These are phyloP conservation scores for Alfaro cultratus DNA, from an alignment of 2,797 vertebrate species.

Conservation along the genomic window DNA sequence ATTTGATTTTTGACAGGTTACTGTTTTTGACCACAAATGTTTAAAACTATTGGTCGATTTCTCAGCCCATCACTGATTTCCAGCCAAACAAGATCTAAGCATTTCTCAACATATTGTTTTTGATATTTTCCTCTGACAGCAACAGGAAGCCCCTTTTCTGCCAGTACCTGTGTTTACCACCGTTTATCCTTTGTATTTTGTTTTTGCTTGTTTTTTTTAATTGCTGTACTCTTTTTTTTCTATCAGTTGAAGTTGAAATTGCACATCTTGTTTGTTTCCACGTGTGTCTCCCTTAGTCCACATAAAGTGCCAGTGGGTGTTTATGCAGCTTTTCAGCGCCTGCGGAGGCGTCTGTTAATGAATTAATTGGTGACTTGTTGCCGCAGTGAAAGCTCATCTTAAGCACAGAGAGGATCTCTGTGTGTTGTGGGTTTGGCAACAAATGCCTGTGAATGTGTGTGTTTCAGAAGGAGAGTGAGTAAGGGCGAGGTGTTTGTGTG, in stretches of 20 bases:
- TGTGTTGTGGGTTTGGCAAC: slow-evolving; percentile 62
- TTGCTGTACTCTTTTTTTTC: slow-evolving; percentile 25
- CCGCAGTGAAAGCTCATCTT: slow-evolving; percentile 62
- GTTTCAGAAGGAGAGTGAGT: slow-evolving; percentile 3
- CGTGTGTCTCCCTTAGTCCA: slow-evolving; percentile 18
- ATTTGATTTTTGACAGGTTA: neutral
- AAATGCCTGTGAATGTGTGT: slow-evolving; percentile 5
- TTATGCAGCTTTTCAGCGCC: slow-evolving; percentile 57
- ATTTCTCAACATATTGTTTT: neutral
- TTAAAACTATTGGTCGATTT: neutral
- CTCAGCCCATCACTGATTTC: neutral
- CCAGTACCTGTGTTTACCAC: slow-evolving; percentile 41
- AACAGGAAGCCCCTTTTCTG: slow-evolving; percentile 22
- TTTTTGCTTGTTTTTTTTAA: slow-evolving; percentile 14
- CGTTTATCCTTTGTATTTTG: slow-evolving; percentile 5
- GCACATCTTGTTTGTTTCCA: slow-evolving; percentile 19
- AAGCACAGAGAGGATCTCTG: slow-evolving; percentile 51
- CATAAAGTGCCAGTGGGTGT: slow-evolving; percentile 45
- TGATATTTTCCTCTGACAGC: slow-evolving; percentile 30
- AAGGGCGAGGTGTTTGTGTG: slow-evolving; percentile 42
- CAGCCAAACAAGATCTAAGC: neutral
- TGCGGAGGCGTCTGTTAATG: slow-evolving; percentile 65
- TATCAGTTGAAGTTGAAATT: slow-evolving; percentile 14
- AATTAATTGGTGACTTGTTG: slow-evolving; percentile 73
- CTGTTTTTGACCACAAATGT: neutral